Evolutionary conservation across 1,140 invertebrate genomes (phyloP).

Genomic region (Solenopsis fugax): DNA sequence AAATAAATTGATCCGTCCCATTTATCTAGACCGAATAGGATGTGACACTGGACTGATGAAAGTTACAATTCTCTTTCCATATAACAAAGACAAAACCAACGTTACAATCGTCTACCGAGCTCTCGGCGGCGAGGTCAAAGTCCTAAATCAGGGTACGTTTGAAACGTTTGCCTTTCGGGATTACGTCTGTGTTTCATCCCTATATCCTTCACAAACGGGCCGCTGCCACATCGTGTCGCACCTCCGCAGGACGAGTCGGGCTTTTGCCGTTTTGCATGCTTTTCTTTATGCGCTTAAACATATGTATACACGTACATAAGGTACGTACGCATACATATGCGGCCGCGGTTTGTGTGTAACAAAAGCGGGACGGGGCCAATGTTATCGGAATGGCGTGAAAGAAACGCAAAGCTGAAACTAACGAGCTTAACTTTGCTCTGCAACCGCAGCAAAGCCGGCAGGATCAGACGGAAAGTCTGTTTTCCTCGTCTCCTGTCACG

Average conservation of each 20-base stretch:
- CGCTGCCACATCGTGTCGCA: not conserved
- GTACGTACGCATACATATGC: not conserved
- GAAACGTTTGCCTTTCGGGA: constrained; percentile 39
- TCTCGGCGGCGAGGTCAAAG: constrained; percentile 28
- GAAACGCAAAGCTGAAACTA: constrained; percentile 62
- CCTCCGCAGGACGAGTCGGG: constrained; percentile 3
- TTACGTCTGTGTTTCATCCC: constrained; percentile 7
- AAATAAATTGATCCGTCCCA: constrained; percentile 30
- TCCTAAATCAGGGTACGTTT: constrained; percentile 35
- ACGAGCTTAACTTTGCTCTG: constrained; percentile 60
- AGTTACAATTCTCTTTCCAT: constrained; percentile 41
- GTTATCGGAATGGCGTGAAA: constrained; percentile 57
- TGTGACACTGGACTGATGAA: constrained; percentile 41
- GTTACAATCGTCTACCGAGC: constrained; percentile 18
- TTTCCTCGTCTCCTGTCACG: constrained; percentile 39
- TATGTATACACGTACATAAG: not conserved
- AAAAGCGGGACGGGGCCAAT: constrained; percentile 39
- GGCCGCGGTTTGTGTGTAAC: not conserved
- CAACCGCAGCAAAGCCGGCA: constrained; percentile 42
- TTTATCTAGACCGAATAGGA: constrained; percentile 44
- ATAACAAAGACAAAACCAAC: constrained; percentile 12
- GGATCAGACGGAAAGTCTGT: constrained; percentile 60
- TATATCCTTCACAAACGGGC: constrained; percentile 32
- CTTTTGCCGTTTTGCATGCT: constrained; percentile 48
- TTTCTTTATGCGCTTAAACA: constrained; percentile 55